Base-by-base conservation (phyloP, 64 coral and sea anemone genomes). In the Pocillopora damicornis region DNA sequence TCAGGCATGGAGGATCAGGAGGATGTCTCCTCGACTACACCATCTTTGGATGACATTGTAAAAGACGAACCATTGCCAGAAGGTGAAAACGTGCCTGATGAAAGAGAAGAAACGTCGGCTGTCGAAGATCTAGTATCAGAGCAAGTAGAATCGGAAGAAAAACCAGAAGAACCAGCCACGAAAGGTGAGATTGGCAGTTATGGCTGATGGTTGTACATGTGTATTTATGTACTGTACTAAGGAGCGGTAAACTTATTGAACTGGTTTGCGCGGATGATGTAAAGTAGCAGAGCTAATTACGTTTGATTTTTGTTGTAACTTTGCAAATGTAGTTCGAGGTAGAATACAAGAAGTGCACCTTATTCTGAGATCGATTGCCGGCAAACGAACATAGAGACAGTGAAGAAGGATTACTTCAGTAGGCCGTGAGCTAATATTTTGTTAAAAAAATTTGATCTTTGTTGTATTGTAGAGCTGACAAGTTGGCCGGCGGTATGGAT, bases 401-500 rank as follows among this genome's bases (percentile, higher is more conserved):
- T 58, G 15, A 62, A 77, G 9, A 38, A 77, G 7, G 2, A 4
- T 51, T 51, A 7, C 42, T 51, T 51, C 42, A 51, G 2, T 51
- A 51, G 42, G 42, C 42, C 7, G 42, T 51, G 42, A 51, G 42
- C 42, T 51, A 51, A 23, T 10, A 26, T 51, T 22, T 73, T 10
- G 66, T 25, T 68, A 63, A 6, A 45, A 69, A 72, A 23, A 17
- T 1, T 73, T 14, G 18, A 63, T 18, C 75, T 71, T 86, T 60
- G n/a, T 69, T 93, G 5, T 78, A 59, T 90, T 79, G 61, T 77
- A 97, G 94, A 97, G 42, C 88, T 97, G 1, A 90, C 91, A 63
- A 93, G 94, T 88, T 87, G 92, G 66, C 94, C 94, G 25, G 94
- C 94, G 58, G 83, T 83, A 72, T 97, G 94, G 94, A 90, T 97